Conservation (phyloP, 2,888 invertebrate genomes). For the Drosophila ezoana region DNA sequence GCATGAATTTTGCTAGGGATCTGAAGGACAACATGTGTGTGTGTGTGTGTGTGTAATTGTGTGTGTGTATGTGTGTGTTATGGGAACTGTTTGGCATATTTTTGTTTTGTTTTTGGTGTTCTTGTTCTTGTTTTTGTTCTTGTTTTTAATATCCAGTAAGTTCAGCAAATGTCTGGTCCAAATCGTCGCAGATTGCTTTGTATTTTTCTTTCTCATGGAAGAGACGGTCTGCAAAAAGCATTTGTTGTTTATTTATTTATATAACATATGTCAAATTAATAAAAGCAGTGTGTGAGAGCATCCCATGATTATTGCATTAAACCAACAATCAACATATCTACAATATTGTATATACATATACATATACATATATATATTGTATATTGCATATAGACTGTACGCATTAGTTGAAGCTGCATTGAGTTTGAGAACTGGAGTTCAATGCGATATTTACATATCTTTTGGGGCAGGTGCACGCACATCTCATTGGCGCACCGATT, state of each 20-base stretch:
- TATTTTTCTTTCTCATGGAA: slow-evolving; percentile 94
- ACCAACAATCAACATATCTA: slow-evolving; percentile 43
- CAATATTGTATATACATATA: slow-evolving; percentile 26
- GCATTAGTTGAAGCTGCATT: slow-evolving; percentile 74
- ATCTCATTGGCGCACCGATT: slow-evolving; percentile 1
- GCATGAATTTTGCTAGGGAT: slow-evolving; percentile 9
- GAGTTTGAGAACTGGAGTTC: slow-evolving; percentile 26
- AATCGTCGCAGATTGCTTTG: slow-evolving; percentile 98
- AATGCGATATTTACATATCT: slow-evolving; percentile 43
- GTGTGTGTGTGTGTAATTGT: slow-evolving; percentile 16
- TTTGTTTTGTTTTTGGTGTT: slow-evolving; percentile 85
- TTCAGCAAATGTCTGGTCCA: slow-evolving; percentile 98
- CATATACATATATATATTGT: slow-evolving; percentile 20
- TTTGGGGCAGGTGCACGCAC: slow-evolving; percentile 5
- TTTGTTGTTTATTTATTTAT: slow-evolving; percentile 75
- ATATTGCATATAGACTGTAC: slow-evolving; percentile 44
- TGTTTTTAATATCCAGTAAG: slow-evolving; percentile 95
- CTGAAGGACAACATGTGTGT: slow-evolving; percentile 19
- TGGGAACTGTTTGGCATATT: slow-evolving; percentile 28
- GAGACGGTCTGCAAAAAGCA: slow-evolving; percentile 91
- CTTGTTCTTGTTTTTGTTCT: slow-evolving; percentile 76
- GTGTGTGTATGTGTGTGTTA: slow-evolving; percentile 22
- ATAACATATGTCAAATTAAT: slow-evolving; percentile 71
- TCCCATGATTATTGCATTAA: slow-evolving; percentile 20
- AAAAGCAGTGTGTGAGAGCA: slow-evolving; percentile 52